These are phyloP conservation scores for Lithosia quadra DNA, from an alignment of 2,888 invertebrate species.

Conservation along the genomic window DNA sequence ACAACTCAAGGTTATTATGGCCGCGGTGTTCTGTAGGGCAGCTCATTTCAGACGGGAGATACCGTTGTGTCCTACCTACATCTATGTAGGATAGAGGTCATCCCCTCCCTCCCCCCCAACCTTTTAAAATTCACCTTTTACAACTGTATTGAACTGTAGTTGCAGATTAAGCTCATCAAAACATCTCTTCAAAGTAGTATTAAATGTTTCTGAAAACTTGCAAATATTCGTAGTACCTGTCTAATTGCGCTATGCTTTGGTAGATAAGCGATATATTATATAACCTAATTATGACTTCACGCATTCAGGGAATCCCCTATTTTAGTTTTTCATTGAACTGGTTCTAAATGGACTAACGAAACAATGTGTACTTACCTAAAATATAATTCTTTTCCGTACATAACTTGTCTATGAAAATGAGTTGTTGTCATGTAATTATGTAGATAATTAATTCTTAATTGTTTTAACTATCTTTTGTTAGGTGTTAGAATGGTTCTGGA, in stretches of 20 bases:
- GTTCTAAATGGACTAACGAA: neutral
- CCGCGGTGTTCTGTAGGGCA: no score
- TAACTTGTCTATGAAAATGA: neutral
- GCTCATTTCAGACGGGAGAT: no score
- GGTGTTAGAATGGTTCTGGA: neutral
- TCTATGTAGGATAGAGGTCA: no score
- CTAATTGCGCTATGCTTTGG: constrained; percentile 1
- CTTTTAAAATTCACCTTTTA: no score
- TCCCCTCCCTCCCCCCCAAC: no score
- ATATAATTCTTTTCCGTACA: neutral
- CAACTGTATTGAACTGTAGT: no score
- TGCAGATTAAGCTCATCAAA: no score
- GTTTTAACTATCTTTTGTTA: constrained; percentile 3
- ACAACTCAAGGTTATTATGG: no score
- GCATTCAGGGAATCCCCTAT: neutral
- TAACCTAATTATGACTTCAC: neutral
- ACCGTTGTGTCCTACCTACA: no score
- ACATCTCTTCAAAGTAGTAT: neutral
- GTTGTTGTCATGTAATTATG: neutral
- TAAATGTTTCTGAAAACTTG: neutral
- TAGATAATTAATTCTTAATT: neutral
- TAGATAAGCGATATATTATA: neutral
- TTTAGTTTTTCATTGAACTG: neutral
- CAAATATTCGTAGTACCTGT: no score
- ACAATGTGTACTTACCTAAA: constrained; percentile 3